These are phyloP conservation scores for Flexamia atlantica DNA, from an alignment of 2,888 invertebrate species.

Conservation along the genomic window DNA sequence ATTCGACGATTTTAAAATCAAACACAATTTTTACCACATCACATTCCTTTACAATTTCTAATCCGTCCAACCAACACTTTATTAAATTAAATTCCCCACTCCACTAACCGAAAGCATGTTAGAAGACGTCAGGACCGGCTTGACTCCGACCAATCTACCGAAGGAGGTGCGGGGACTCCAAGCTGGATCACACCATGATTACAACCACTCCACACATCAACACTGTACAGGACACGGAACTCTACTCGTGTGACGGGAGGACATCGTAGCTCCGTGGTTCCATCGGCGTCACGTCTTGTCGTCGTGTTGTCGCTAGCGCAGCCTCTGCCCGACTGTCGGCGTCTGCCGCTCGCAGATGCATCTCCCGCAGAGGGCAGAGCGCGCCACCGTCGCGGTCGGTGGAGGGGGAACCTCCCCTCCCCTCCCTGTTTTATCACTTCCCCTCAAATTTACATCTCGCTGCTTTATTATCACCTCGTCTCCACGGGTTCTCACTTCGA, in stretches of 20 bases:
- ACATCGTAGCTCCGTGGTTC: too few species aligned
- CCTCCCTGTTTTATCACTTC: conserved; percentile 26
- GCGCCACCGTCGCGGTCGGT: background rate
- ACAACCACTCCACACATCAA: too few species aligned
- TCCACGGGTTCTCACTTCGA: conserved; percentile 27
- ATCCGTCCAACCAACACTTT: too few species aligned
- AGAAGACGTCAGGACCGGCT: background rate
- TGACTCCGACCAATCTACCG: background rate
- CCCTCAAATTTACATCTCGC: conserved; percentile 41
- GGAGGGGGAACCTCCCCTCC: background rate
- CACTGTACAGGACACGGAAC: background rate
- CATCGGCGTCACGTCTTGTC: background rate
- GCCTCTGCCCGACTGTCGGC: background rate
- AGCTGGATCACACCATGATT: background rate
- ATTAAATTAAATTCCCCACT: background rate
- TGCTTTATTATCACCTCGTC: conserved; percentile 40
- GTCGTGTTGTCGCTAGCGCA: too few species aligned
- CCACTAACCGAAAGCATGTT: background rate
- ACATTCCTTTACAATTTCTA: too few species aligned
- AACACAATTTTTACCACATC: too few species aligned
- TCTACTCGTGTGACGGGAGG: background rate
- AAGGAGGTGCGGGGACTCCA: background rate
- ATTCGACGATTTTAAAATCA: too few species aligned
- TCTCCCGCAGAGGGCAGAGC: background rate
- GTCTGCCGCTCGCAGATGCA: background rate